Percentiles rank a stretch among this genome's conserved stretches.
phyloP scores from a whole-genome alignment of 2,888 invertebrate species.

The Lumbricus terrestris region DNA sequence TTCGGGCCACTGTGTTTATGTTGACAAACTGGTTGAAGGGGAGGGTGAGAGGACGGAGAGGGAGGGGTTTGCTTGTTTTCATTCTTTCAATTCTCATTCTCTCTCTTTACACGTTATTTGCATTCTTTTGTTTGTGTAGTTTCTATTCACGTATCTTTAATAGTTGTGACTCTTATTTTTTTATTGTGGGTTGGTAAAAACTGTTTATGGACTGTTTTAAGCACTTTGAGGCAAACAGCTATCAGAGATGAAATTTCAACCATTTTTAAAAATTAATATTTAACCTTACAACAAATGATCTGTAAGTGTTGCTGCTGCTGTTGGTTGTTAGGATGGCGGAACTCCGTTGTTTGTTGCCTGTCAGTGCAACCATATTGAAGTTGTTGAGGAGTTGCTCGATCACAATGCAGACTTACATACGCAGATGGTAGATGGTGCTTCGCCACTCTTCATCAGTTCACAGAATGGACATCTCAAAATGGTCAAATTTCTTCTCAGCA shows the following conservation, averaged over 20 bases:
- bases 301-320: background rate
- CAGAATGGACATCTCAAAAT: slow-evolving; percentile 80
- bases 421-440: slow-evolving; percentile 70
- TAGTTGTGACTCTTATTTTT: too few species aligned
- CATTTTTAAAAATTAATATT: background rate
- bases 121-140: background rate
- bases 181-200: too few species aligned
- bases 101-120: background rate
- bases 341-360: slow-evolving; percentile 88
- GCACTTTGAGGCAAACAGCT: background rate
- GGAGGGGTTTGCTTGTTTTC: too few species aligned
- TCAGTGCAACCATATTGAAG: slow-evolving; percentile 86
- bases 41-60: too few species aligned
- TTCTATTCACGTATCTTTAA: too few species aligned
- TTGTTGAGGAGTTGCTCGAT: slow-evolving; percentile 71
- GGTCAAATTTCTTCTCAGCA: slow-evolving; percentile 51
- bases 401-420: slow-evolving; percentile 75
- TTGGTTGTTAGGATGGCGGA: slow-evolving; percentile 74
- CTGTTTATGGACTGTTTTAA: background rate
- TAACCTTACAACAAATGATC: background rate
- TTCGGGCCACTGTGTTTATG: background rate
- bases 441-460: slow-evolving; percentile 69
- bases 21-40: background rate
- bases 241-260: background rate
- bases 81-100: background rate